phyloP scores from a whole-genome alignment of 2,113 vertebrate genomes.

The Condylura cristata region DNA sequence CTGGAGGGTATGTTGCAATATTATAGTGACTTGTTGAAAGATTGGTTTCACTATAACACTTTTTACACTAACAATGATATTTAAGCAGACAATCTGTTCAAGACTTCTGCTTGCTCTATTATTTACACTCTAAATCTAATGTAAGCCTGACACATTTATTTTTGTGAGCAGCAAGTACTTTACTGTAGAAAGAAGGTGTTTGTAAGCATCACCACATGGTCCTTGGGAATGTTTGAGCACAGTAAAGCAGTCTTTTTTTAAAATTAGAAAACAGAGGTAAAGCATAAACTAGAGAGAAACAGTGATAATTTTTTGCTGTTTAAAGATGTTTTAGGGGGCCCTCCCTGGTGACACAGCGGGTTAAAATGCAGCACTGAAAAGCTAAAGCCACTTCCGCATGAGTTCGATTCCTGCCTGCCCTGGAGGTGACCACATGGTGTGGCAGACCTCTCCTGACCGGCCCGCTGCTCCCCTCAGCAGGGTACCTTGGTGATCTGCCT shows the following conservation, averaged over 20 bases:
- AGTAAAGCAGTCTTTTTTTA: slow-evolving; percentile 51
- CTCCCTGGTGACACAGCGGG: too few species aligned
- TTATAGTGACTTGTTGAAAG: slow-evolving; percentile 33
- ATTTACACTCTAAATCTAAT: slow-evolving; percentile 75
- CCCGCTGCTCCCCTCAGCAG: too few species aligned
- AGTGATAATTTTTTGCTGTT: not conserved
- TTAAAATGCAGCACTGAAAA: too few species aligned
- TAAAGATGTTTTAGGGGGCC: not conserved
- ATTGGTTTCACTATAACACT: slow-evolving; percentile 59
- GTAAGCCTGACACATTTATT: slow-evolving; percentile 67
- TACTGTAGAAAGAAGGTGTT: slow-evolving; percentile 72
- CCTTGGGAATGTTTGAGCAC: slow-evolving; percentile 10
- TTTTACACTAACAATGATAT: slow-evolving; percentile 70
- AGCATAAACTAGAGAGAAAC: not conserved
- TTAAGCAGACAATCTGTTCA: slow-evolving; percentile 73
- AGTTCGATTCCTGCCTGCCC: too few species aligned
- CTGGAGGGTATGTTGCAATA: not conserved
- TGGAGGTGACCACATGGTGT: too few species aligned
- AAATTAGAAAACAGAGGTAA: slow-evolving; percentile 37
- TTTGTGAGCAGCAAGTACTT: slow-evolving; percentile 77
- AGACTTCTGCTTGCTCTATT: slow-evolving; percentile 64
- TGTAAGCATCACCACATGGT: slow-evolving; percentile 73
- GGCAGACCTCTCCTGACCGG: too few species aligned
- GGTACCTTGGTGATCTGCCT: too few species aligned
- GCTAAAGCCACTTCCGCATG: too few species aligned